Percentiles rank a stretch among this genome's conserved stretches.
Evolutionary conservation across 2,113 vertebrate species (phyloP).

Genomic region (Taurulus bubalis): DNA sequence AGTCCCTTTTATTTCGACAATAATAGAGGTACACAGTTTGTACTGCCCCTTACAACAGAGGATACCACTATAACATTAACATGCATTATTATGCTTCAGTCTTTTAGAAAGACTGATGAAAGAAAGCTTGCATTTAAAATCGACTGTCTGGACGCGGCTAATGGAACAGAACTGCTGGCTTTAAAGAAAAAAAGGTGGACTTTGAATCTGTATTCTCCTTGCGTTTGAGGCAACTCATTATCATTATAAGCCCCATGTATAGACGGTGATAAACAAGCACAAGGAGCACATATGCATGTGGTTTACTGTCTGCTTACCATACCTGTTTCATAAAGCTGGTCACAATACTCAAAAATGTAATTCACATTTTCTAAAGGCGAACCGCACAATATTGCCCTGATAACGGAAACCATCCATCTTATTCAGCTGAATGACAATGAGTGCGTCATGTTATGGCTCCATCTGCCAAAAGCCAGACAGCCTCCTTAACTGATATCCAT

Average conservation of each 20-base stretch:
- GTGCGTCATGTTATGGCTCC: conserved; percentile 59
- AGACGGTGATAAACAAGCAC: conserved; percentile 28
- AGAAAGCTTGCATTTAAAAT: not conserved
- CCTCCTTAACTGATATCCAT: conserved; percentile 57
- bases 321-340: conserved; percentile 35
- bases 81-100: conserved; percentile 1
- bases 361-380: conserved; percentile 58
- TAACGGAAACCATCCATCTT: conserved; percentile 72
- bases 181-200: not conserved
- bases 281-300: conserved; percentile 1
- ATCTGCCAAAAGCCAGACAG: conserved; percentile 59
- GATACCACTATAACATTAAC: not conserved
- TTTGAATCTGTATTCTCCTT: conserved; percentile 15
- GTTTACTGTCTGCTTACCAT: conserved; percentile 20
- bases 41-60: not conserved
- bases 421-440: conserved; percentile 68
- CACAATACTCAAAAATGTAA: conserved; percentile 47
- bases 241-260: conserved; percentile 27
- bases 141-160: not conserved
- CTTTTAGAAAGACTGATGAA: conserved; percentile 9
- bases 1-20: not conserved
- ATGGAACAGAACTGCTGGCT: conserved; percentile 10
- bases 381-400: conserved; percentile 29
- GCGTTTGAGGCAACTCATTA: conserved; percentile 27
- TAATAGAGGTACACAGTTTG: not conserved